Evolutionary conservation across 2,113 vertebrate species (phyloP).

Genomic region (Spilogale gracilis): DNA sequence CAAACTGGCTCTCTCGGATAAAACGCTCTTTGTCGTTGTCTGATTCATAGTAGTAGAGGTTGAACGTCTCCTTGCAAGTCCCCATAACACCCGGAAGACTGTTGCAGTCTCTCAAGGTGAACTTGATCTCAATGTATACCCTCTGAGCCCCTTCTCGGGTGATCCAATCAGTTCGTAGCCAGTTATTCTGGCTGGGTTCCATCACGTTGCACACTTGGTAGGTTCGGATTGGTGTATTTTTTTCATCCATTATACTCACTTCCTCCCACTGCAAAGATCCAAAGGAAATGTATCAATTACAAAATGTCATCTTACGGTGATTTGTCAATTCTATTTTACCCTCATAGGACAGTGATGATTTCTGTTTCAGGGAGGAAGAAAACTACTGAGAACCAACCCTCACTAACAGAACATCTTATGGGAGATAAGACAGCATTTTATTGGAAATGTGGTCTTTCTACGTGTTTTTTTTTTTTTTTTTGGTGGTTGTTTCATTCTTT

Average conservation of each 20-base stretch:
- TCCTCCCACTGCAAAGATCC: constrained; percentile 95
- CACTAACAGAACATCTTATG: background rate
- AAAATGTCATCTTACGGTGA: constrained; percentile 30
- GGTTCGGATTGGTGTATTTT: constrained; percentile 98
- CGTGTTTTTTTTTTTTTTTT: background rate
- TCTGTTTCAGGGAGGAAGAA: background rate
- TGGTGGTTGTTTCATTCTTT: background rate
- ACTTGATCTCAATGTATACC: constrained; percentile 99
- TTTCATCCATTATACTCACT: constrained; percentile 99
- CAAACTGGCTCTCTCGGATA: constrained; percentile 96
- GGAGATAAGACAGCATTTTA: constrained; percentile 23
- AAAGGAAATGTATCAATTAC: constrained; percentile 57
- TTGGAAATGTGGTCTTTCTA: background rate
- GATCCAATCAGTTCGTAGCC: constrained; percentile 99
- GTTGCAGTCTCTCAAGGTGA: constrained; percentile 98
- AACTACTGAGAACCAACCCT: background rate
- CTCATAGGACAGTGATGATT: background rate
- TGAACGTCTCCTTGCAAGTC: constrained; percentile 99
- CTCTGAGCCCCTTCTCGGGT: constrained; percentile 96
- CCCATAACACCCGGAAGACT: constrained; percentile 98
- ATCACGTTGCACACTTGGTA: constrained; percentile 99
- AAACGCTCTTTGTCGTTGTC: constrained; percentile 97
- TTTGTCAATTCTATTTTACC: background rate
- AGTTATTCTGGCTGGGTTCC: constrained; percentile 98
- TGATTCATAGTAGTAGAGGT: constrained; percentile 98